Evolutionary conservation across 2,888 invertebrate genomes (phyloP).

Genomic region (Pterostichus niger): DNA sequence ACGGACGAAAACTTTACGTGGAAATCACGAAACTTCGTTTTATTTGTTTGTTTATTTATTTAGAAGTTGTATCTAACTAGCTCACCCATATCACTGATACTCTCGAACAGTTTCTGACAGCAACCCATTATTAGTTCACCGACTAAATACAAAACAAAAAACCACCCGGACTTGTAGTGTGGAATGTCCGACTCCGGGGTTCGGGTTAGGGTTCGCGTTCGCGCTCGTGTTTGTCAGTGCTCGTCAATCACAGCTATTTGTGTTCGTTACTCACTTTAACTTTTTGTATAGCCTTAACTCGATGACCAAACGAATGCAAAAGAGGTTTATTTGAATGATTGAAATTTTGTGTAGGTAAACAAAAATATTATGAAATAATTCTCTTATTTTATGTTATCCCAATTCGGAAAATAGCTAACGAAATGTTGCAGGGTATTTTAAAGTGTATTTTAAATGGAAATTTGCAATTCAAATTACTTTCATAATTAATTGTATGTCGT

Average conservation of each 20-base stretch:
- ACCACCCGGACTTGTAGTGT: conserved; percentile 10
- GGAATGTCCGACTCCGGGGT: conserved; percentile 14
- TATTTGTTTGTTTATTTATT: conserved; percentile 54
- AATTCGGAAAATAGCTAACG: too few species aligned
- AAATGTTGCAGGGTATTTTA: too few species aligned
- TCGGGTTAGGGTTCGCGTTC: background rate
- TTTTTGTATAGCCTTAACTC: background rate
- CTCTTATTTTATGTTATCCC: too few species aligned
- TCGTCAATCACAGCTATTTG: conserved; percentile 49
- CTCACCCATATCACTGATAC: conserved; percentile 55
- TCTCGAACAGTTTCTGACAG: conserved; percentile 54
- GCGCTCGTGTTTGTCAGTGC: conserved; percentile 33
- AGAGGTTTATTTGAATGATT: too few species aligned
- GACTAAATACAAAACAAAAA: conserved; percentile 54
- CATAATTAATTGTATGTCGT: too few species aligned
- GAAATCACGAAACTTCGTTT: conserved; percentile 50
- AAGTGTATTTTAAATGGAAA: too few species aligned
- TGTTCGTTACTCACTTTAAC: conserved; percentile 37
- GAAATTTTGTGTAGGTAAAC: too few species aligned
- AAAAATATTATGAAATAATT: too few species aligned
- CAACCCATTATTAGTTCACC: conserved; percentile 48
- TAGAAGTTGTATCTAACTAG: conserved; percentile 46
- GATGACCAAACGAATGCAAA: conserved; percentile 11
- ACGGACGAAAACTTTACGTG: conserved; percentile 34
- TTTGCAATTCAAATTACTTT: too few species aligned